Conservation (phyloP, 2,888 invertebrate species). For the Lypha dubia region DNA sequence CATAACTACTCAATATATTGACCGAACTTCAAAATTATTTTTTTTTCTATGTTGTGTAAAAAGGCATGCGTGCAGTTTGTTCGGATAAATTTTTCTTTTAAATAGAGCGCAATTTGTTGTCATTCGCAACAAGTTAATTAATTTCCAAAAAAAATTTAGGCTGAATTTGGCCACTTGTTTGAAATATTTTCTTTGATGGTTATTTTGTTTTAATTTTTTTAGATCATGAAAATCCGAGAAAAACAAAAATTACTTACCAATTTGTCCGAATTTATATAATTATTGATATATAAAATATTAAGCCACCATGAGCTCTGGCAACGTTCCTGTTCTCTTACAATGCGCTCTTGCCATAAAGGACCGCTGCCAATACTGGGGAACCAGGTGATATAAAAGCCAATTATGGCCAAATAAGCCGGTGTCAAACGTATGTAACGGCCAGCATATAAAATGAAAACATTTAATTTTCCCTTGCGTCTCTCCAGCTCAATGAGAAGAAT, state of each 20-base stretch:
- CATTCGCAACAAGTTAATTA: too few species aligned
- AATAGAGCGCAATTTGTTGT: too few species aligned
- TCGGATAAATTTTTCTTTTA: too few species aligned
- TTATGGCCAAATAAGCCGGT: constrained; percentile 89
- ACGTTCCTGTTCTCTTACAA: constrained; percentile 85
- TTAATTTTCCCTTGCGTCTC: constrained; percentile 86
- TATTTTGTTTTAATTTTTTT: too few species aligned
- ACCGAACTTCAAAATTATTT: too few species aligned
- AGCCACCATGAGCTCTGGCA: constrained; percentile 89
- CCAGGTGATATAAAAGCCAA: constrained; percentile 90
- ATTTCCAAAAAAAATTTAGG: too few species aligned
- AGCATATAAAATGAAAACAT: constrained; percentile 86
- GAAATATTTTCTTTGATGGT: too few species aligned
- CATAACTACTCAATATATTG: too few species aligned
- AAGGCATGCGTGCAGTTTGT: too few species aligned
- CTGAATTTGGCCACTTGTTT: too few species aligned
- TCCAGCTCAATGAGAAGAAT: constrained; percentile 88
- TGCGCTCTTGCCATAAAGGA: constrained; percentile 88
- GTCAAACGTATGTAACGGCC: constrained; percentile 89
- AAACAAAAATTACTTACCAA: constrained; percentile 73
- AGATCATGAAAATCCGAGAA: too few species aligned
- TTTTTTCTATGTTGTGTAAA: too few species aligned
- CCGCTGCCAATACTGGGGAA: constrained; percentile 88
- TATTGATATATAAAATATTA: constrained; percentile 89
- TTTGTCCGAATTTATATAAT: constrained; percentile 87